Conservation (phyloP, 2,888 invertebrate species). For the Drosophila mimetica region DNA sequence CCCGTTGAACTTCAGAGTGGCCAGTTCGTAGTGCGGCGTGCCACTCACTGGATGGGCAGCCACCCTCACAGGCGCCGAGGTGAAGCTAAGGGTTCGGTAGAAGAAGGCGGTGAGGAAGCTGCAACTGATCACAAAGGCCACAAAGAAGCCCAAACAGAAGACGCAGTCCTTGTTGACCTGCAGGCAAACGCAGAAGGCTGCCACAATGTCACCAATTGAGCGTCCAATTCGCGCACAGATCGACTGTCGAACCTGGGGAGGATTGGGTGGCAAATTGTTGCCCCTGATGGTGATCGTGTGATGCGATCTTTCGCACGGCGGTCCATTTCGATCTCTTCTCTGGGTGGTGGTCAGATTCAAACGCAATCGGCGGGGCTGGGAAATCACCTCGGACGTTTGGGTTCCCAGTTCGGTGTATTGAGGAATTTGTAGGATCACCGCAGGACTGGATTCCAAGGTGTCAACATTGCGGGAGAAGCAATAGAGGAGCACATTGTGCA, state of each 20-base stretch:
- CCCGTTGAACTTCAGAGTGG: conserved; percentile 51
- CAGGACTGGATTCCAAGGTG: conserved; percentile 19
- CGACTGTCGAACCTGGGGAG: conserved; percentile 22
- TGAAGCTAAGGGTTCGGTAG: conserved; percentile 78
- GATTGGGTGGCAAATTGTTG: conserved; percentile 48
- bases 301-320: conserved; percentile 60
- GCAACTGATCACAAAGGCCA: conserved; percentile 82
- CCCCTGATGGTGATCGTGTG: conserved; percentile 75
- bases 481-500: conserved; percentile 68
- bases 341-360: conserved; percentile 18
- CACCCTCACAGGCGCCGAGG: conserved; percentile 27
- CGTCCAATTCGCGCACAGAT: conserved; percentile 55
- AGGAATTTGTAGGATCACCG: conserved; percentile 9
- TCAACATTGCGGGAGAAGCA: conserved; percentile 71
- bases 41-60: background rate
- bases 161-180: conserved; percentile 83
- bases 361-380: conserved; percentile 4
- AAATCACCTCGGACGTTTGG: conserved; percentile 42
- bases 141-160: conserved; percentile 81
- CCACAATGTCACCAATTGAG: conserved; percentile 65
- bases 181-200: conserved; percentile 74
- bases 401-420: conserved; percentile 48
- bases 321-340: conserved; percentile 1
- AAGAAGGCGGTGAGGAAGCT: conserved; percentile 83
- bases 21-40: conserved; percentile 14